Conservation (phyloP, 2,797 vertebrate species). For the Enteromius unitaeniatus region DNA sequence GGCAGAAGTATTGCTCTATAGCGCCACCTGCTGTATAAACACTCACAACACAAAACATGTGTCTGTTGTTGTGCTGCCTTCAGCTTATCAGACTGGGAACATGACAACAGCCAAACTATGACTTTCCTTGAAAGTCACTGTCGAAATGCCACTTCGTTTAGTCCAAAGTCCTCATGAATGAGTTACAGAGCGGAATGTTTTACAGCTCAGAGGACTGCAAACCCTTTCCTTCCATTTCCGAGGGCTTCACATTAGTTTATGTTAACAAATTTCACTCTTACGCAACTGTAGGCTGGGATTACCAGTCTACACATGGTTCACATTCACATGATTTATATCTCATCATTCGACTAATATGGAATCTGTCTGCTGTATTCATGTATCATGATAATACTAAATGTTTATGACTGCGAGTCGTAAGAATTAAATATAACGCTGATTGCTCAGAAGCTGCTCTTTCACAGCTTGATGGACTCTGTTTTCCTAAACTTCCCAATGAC, state of each 20-base stretch:
- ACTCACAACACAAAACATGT: not conserved
- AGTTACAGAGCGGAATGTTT: constrained; percentile 7
- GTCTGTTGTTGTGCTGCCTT: not conserved
- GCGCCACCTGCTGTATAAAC: constrained; percentile 26
- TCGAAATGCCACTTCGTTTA: not conserved
- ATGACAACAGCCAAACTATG: not conserved
- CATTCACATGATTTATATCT: not conserved
- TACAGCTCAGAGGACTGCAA: not conserved
- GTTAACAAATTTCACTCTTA: constrained; percentile 1
- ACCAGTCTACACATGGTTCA: constrained; percentile 11
- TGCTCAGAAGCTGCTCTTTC: not conserved
- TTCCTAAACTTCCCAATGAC: not conserved
- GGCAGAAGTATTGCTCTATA: not conserved
- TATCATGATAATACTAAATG: not conserved
- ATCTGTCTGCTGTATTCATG: not conserved
- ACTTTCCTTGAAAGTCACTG: not conserved
- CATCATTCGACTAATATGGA: constrained; percentile 13
- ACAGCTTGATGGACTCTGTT: not conserved
- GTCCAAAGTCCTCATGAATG: not conserved
- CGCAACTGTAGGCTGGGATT: constrained; percentile 15
- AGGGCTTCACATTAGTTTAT: not conserved
- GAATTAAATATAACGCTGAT: no score
- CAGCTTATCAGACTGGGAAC: no score
- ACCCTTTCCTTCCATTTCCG: not conserved
- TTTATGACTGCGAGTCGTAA: not conserved